Percentiles rank a stretch among this genome's conserved stretches.
phyloP scores from a whole-genome alignment of 2,888 invertebrate genomes.

The Ochropleura leucogaster region DNA sequence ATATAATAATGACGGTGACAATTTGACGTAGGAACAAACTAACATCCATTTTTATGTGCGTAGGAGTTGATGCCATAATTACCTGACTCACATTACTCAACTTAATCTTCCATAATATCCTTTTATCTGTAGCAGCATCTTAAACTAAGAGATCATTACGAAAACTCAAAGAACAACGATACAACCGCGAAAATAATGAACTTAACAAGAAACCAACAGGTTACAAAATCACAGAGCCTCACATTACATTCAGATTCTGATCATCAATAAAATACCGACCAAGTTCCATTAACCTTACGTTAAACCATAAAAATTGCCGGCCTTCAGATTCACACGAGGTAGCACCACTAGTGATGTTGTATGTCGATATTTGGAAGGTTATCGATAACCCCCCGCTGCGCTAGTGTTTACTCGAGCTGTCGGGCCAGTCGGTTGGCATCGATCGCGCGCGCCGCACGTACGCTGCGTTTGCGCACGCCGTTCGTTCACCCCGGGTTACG shows the following conservation, averaged over 20 bases:
- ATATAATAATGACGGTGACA: background rate
- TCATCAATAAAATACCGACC: conserved; percentile 62
- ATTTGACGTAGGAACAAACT: background rate
- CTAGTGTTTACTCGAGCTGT: conserved; percentile 73
- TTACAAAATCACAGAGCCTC: conserved; percentile 52
- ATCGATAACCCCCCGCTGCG: conserved; percentile 87
- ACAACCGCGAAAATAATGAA: conserved; percentile 46
- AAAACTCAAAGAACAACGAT: conserved; percentile 27
- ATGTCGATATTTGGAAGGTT: conserved; percentile 77
- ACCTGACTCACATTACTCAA: background rate
- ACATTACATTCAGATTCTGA: conserved; percentile 48
- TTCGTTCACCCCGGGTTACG: conserved; percentile 80
- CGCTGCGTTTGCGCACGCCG: conserved; percentile 75
- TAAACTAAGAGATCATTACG: conserved; percentile 30
- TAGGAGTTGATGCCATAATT: background rate
- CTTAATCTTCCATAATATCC: background rate
- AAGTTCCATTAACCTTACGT: conserved; percentile 65
- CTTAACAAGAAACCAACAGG: conserved; percentile 20
- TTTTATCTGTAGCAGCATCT: conserved; percentile 7
- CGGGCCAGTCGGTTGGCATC: conserved; percentile 79
- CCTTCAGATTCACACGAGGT: conserved; percentile 72
- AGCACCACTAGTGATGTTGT: conserved; percentile 75
- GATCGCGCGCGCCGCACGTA: conserved; percentile 81
- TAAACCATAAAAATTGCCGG: conserved; percentile 68
- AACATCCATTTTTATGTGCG: background rate